phyloP scores from a whole-genome alignment of 2,888 invertebrate species.

The Osmoderma eremita region DNA sequence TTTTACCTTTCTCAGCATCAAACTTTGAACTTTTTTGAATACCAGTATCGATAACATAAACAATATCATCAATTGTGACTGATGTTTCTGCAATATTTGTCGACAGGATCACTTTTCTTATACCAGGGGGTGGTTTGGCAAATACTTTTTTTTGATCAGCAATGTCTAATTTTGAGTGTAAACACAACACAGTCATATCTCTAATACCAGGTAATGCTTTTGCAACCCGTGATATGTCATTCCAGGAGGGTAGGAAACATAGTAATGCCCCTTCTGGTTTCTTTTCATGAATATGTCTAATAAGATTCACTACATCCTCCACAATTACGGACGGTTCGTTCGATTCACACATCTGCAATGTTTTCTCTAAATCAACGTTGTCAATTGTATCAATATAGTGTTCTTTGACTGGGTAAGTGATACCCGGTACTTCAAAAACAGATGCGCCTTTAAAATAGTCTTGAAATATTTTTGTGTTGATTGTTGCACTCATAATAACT shows the following conservation, averaged over 20 bases:
- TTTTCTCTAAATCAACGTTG: conserved; percentile 58
- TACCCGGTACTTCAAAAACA: conserved; percentile 64
- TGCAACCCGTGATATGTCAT: conserved; percentile 70
- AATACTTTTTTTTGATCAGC: conserved; percentile 71
- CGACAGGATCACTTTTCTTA: conserved; percentile 75
- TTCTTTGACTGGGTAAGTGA: conserved; percentile 70
- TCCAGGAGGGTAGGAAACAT: conserved; percentile 81
- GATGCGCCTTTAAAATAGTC: conserved; percentile 65
- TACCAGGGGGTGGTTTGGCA: conserved; percentile 63
- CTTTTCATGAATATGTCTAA: conserved; percentile 68
- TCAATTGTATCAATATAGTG: conserved; percentile 68
- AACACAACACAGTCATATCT: conserved; percentile 54
- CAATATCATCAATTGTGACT: conserved; percentile 77
- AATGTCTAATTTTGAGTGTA: conserved; percentile 68
- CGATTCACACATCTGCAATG: conserved; percentile 57
- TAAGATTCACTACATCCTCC: conserved; percentile 64
- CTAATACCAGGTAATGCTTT: conserved; percentile 62
- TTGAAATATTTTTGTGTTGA: conserved; percentile 72
- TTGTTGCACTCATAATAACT: conserved; percentile 79
- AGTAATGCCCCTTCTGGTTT: conserved; percentile 76
- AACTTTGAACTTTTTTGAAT: conserved; percentile 70
- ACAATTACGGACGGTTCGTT: conserved; percentile 64
- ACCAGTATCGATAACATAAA: conserved; percentile 75
- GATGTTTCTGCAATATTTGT: conserved; percentile 80
- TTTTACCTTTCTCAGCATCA: conserved; percentile 64